Evolutionary conservation across 53 echinoderm and acorn worm species (phyloP).

Genomic region (Luidia sarsii): DNA sequence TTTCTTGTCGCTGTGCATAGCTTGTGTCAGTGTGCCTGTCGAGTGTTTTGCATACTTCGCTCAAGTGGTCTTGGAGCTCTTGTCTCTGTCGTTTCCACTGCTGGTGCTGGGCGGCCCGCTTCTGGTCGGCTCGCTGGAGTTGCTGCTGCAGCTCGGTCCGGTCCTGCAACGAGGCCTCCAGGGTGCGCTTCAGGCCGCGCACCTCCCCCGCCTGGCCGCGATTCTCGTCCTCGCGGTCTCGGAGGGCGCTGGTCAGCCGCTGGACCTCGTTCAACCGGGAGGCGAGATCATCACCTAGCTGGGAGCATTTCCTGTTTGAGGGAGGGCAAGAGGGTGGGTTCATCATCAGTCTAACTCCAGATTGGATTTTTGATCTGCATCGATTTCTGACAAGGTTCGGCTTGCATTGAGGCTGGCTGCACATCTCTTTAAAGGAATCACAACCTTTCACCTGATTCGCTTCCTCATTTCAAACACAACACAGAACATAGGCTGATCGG

Average conservation of each 20-base stretch:
- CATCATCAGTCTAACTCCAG: too few species aligned
- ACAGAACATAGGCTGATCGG: too few species aligned
- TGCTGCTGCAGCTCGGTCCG: slow-evolving; percentile 26
- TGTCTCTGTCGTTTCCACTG: slow-evolving; percentile 26
- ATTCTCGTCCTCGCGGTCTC: slow-evolving; percentile 17
- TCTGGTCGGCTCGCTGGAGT: slow-evolving; percentile 7
- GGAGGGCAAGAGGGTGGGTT: neutral
- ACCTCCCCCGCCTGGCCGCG: slow-evolving; percentile 17
- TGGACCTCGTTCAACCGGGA: slow-evolving; percentile 24
- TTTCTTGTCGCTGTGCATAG: too few species aligned
- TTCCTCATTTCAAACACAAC: too few species aligned
- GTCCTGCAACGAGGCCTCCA: slow-evolving; percentile 15
- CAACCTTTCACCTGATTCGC: too few species aligned
- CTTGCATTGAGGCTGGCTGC: neutral
- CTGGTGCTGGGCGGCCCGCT: slow-evolving; percentile 2
- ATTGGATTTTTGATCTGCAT: too few species aligned
- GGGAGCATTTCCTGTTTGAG: slow-evolving; percentile 5
- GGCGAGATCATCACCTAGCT: slow-evolving; percentile 16
- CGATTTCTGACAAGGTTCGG: neutral
- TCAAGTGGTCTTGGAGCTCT: slow-evolving; percentile 12
- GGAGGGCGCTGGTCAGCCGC: slow-evolving; percentile 19
- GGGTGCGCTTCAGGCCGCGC: neutral
- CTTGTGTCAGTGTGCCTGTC: too few species aligned
- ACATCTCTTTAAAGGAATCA: too few species aligned
- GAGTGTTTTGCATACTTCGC: too few species aligned